phyloP scores from a whole-genome alignment of 1,140 invertebrate species.

The Caenorhabditis latens region DNA sequence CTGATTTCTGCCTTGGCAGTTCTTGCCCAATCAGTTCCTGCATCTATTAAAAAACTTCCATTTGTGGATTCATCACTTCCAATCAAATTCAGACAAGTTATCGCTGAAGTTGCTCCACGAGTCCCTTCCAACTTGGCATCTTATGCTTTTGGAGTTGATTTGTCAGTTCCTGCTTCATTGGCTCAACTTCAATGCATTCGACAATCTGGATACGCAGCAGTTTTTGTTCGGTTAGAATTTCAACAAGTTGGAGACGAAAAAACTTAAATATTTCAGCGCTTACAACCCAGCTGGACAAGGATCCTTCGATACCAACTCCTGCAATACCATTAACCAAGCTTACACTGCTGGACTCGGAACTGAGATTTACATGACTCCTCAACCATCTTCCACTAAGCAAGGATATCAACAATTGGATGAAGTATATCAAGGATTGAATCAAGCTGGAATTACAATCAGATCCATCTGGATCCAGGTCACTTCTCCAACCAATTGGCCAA shows the following conservation, averaged over 20 bases:
- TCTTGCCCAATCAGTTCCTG: conserved; percentile 10
- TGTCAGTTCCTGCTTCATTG: not conserved
- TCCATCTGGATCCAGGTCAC: conserved; percentile 63
- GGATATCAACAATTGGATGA: conserved; percentile 66
- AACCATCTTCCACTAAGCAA: conserved; percentile 57
- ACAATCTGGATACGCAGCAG: conserved; percentile 25
- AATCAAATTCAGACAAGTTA: conserved; percentile 37
- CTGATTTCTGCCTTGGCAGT: conserved; percentile 5
- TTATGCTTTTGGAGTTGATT: conserved; percentile 23
- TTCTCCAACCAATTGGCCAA: conserved; percentile 62
- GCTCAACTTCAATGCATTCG: not conserved
- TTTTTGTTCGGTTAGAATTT: conserved; percentile 13
- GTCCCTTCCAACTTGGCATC: conserved; percentile 36
- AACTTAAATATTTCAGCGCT: not conserved
- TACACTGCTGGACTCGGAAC: conserved; percentile 57
- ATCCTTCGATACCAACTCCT: conserved; percentile 46
- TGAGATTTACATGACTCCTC: conserved; percentile 65
- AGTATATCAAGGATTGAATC: conserved; percentile 48
- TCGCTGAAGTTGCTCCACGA: conserved; percentile 36
- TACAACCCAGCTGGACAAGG: conserved; percentile 61
- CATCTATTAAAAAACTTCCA: conserved; percentile 1
- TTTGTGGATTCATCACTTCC: conserved; percentile 39
- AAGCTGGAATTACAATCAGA: conserved; percentile 50
- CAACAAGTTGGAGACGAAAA: not conserved
- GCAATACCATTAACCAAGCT: conserved; percentile 53